phyloP scores from a whole-genome alignment of 1,140 invertebrate species.

The Drosophila jambulina region DNA sequence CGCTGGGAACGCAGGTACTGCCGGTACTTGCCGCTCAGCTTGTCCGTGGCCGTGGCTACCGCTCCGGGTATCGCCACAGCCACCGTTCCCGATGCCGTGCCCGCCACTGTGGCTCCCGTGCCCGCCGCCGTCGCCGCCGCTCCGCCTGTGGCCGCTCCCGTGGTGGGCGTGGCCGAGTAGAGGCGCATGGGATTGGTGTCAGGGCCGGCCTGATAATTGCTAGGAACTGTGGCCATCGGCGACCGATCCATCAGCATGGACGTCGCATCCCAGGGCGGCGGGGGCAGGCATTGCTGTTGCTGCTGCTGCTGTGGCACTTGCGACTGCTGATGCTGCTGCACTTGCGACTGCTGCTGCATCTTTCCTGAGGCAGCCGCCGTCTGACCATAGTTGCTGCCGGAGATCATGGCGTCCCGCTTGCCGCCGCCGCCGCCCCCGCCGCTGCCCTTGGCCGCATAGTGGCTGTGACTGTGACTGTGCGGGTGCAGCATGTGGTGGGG shows the following conservation, averaged over 20 bases:
- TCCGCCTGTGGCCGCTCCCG: constrained; percentile 52
- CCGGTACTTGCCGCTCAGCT: constrained; percentile 86
- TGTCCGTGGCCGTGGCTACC: constrained; percentile 74
- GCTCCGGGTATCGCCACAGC: constrained; percentile 34
- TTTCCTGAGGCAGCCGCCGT: constrained; percentile 37
- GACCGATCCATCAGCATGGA: constrained; percentile 73
- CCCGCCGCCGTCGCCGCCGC: constrained; percentile 21
- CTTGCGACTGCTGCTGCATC: constrained; percentile 50
- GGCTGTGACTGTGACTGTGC: constrained; percentile 46
- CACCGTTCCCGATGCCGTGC: constrained; percentile 21
- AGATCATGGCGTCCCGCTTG: constrained; percentile 83
- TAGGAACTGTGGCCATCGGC: constrained; percentile 85
- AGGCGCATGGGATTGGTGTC: constrained; percentile 75
- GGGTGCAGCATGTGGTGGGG: constrained; percentile 83
- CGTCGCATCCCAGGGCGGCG: constrained; percentile 70
- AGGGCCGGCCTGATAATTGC: constrained; percentile 85
- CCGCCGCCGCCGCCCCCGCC: constrained; percentile 54
- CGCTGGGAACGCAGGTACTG: constrained; percentile 86
- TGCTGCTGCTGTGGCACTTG: constrained; percentile 51
- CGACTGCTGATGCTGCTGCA: constrained; percentile 39
- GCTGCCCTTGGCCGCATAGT: constrained; percentile 61
- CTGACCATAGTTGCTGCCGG: constrained; percentile 69
- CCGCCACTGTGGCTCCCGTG: constrained; percentile 20
- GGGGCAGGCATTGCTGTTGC: constrained; percentile 67
- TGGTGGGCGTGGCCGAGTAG: constrained; percentile 56